Evolutionary conservation across 2,797 vertebrate genomes (phyloP).

Genomic region (Cossypha heuglini): DNA sequence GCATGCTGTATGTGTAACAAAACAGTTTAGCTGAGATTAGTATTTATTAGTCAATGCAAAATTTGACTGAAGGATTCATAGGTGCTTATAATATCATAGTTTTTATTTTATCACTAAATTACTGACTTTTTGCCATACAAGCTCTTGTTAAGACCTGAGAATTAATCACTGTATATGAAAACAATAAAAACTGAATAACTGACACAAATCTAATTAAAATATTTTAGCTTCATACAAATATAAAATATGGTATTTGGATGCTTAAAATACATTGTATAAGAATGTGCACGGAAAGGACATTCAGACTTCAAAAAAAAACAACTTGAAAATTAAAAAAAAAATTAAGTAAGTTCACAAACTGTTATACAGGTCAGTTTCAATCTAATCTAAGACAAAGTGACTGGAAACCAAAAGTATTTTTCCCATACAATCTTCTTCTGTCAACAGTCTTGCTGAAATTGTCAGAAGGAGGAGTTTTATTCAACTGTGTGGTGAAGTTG

Average conservation of each 20-base stretch:
- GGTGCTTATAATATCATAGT: background rate
- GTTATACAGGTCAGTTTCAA: background rate
- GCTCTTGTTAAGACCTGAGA: background rate
- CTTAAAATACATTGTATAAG: background rate
- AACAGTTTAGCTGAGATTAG: conserved; percentile 54
- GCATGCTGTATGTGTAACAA: conserved; percentile 13
- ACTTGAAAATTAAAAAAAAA: background rate
- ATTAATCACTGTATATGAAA: background rate
- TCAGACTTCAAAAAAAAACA: background rate
- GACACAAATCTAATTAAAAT: background rate
- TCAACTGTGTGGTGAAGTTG: background rate
- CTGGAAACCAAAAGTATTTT: background rate
- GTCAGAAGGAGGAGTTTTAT: background rate
- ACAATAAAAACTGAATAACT: background rate
- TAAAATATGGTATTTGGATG: background rate
- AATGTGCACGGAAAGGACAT: background rate
- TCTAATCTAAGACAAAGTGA: background rate
- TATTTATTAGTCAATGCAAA: background rate
- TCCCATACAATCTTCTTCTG: background rate
- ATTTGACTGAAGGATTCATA: conserved; percentile 9
- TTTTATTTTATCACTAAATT: background rate
- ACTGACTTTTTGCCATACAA: background rate
- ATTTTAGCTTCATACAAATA: background rate
- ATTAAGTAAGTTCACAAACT: background rate
- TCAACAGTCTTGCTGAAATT: background rate